Percentiles rank a stretch among this genome's conserved stretches.
phyloP scores from a whole-genome alignment of 2,888 invertebrate genomes.

The Ophonus ardosiacus region DNA sequence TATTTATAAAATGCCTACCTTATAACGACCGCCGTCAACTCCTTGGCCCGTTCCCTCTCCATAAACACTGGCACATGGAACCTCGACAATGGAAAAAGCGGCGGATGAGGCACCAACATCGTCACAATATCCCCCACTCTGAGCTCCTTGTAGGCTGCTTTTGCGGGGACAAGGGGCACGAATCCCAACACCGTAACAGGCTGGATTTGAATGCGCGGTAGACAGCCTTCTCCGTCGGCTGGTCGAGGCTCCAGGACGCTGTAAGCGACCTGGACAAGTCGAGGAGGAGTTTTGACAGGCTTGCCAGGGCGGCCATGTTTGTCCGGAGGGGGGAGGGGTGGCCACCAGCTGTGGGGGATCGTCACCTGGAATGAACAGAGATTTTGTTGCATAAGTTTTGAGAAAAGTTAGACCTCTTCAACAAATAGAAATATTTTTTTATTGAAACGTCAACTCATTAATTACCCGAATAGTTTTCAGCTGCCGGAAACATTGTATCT shows the following conservation, averaged over 20 bases:
- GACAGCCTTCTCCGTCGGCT: slow-evolving; percentile 82
- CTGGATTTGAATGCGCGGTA: slow-evolving; percentile 85
- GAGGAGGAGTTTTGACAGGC: slow-evolving; percentile 79
- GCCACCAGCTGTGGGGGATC: slow-evolving; percentile 95
- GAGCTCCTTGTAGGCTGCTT: slow-evolving; percentile 90
- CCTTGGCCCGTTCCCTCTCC: slow-evolving; percentile 82
- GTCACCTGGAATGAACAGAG: slow-evolving; percentile 79
- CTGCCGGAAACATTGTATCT: too few species aligned
- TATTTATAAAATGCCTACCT: slow-evolving; percentile 78
- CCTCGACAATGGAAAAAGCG: slow-evolving; percentile 92
- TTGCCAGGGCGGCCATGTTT: slow-evolving; percentile 78
- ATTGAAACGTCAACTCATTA: too few species aligned
- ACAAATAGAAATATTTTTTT: too few species aligned
- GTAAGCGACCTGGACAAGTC: slow-evolving; percentile 89
- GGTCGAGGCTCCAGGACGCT: slow-evolving; percentile 91
- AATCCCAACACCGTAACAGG: slow-evolving; percentile 78
- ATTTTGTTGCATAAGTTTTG: too few species aligned
- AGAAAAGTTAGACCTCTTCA: too few species aligned
- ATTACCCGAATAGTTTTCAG: too few species aligned
- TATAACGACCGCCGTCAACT: slow-evolving; percentile 88
- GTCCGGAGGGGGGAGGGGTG: slow-evolving; percentile 82
- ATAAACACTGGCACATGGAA: slow-evolving; percentile 95
- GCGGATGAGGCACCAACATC: slow-evolving; percentile 91
- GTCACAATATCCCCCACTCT: slow-evolving; percentile 90
- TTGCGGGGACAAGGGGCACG: slow-evolving; percentile 87